Evolutionary conservation across 2,113 vertebrate species (phyloP), one percentile per base, ranked within the genome.

Genomic region (Trichechus manatus): DNA sequence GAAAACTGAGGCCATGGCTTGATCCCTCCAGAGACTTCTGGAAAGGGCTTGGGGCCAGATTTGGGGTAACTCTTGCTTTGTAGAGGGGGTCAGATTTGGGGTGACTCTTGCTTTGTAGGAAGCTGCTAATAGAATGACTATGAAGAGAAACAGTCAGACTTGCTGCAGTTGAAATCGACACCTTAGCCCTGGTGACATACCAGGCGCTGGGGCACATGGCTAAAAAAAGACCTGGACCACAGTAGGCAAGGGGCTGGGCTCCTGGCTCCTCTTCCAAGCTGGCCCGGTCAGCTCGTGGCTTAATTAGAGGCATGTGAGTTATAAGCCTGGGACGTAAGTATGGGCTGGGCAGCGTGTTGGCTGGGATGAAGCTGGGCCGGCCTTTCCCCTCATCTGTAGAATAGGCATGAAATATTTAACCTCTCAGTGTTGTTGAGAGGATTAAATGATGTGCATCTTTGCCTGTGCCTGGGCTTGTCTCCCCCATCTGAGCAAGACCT

Each of bases 141-240:
- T 0, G 25, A 23, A 47, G 68, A 74, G 53, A 86, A 29, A 15
- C 44, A 6, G 31, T 20, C 4, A 42, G 89, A 25, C 56, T 33
- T 27, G 31, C 14, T 84, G 87, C 39, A 6, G 0, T 8, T 59
- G 68, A 44, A 64, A 66, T 19, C 9, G 9, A 1, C 1, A 0
- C 14, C 70, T 85, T 15, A 5, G 22, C 25, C 1, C 44, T 42
- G 72, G 75, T 25, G 39, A 2, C 0, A 0, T 13, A 59, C 61
- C 82, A 0, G 1, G 47, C 29, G 1, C 14, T 27, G n/a, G 42
- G 47, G n/a, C 36, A 17, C 23, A 0, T 1, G 13, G 77, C 31
- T 85, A 42, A 27, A 56, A 63, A 31, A 31, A 66, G 31, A 47
- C 1, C 0, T 0, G 0, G 75, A 50, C 61, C 53, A 5, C 31